Percentiles rank a stretch among this genome's conserved stretches.
Evolutionary conservation across 2,888 invertebrate species (phyloP).

Genomic region (Carterocephalus palaemon): DNA sequence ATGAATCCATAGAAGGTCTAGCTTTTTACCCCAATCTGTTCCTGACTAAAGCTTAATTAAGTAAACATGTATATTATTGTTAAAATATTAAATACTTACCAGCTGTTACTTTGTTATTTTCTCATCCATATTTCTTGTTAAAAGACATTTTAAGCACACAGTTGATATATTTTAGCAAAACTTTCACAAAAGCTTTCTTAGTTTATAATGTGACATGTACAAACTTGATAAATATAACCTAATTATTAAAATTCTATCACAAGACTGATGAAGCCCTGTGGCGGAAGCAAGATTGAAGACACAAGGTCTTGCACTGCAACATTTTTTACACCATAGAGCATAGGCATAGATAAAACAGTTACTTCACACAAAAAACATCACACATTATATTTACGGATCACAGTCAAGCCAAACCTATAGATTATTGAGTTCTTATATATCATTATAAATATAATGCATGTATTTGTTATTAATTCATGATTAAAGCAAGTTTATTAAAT

Average conservation of each 20-base stretch:
- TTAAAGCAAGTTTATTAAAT: too few species aligned
- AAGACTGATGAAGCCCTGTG: too few species aligned
- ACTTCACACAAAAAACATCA: too few species aligned
- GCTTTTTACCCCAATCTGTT: constrained; percentile 96
- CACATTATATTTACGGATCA: not conserved
- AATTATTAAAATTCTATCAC: too few species aligned
- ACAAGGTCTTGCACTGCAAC: too few species aligned
- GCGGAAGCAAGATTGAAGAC: too few species aligned
- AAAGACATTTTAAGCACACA: constrained; percentile 43
- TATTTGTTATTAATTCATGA: too few species aligned
- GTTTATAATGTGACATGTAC: constrained; percentile 31
- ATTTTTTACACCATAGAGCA: too few species aligned
- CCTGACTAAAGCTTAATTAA: constrained; percentile 63
- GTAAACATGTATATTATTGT: constrained; percentile 37
- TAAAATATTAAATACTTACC: constrained; percentile 9
- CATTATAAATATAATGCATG: too few species aligned
- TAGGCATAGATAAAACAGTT: too few species aligned
- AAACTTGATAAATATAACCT: not conserved
- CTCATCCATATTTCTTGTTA: constrained; percentile 3
- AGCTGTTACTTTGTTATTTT: constrained; percentile 11
- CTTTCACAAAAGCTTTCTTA: constrained; percentile 52
- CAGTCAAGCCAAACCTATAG: not conserved
- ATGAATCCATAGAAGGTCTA: constrained; percentile 96
- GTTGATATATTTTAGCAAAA: constrained; percentile 50
- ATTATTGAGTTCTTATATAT: too few species aligned